Base-by-base conservation (phyloP, 2,797 vertebrate genomes). In the Phylloscopus collybita region DNA sequence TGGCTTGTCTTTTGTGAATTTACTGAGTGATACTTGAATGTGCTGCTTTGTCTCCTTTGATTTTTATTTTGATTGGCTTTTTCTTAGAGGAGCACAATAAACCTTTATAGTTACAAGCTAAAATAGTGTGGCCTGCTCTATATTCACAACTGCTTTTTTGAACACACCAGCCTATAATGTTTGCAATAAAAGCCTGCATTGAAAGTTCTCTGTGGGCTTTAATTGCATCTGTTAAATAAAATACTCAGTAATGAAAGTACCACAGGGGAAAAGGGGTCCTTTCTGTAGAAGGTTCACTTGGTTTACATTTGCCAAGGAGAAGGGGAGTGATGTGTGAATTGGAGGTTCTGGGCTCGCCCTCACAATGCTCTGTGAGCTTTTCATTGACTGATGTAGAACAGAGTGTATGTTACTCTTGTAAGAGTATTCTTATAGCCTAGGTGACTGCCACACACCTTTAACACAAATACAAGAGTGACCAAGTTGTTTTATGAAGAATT, bases 51-150 rank as follows among this genome's bases (percentile, higher is more conserved):
- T 94, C 69, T n/a, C 60, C 51, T 93, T 91, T 67, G 65, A 47
- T 92, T 81, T 92, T 90, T 65, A 79, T 89, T 94, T 80, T 90
- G 69, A 89, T 89, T 53, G 86, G 62, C 72, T 87, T 91, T 88
- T 72, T 82, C 81, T 92, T 90, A 71, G 69, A 59, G 76, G 65
- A 96, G 76, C 30, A 90, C 70, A 93, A 54, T 44, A 75, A 91
- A 80, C 81, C 86, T 96, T 61, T 96, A 67, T 78, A 73, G 62
- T 70, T 93, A 22, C 26, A n/a, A 50, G 34, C 80, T 91, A 71
- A 94, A 96, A 74, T 71, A 88, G 90, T 88, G 60, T 81, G 79
- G 60, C 71, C 30, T 38, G 60, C 38, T 94, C 87, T 90, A 10
- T 73, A 14, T 86, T 97, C 92, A 86, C 27, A 59, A 75, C 64